phyloP scores from a whole-genome alignment of 2,113 vertebrate genomes.

The Misgurnus anguillicaudatus region DNA sequence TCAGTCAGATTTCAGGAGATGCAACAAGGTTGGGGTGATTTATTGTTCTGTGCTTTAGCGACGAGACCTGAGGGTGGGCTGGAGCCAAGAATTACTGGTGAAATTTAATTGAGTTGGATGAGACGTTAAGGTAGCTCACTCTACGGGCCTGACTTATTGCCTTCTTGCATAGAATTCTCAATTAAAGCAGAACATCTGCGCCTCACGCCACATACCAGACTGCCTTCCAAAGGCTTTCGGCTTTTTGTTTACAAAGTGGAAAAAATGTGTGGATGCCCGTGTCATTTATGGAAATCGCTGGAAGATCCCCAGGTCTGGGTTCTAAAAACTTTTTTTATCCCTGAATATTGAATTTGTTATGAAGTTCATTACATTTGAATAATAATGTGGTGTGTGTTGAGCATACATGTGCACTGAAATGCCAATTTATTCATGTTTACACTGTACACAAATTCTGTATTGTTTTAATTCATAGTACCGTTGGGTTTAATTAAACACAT shows the following conservation, averaged over 20 bases:
- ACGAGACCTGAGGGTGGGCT: slow-evolving; percentile 20
- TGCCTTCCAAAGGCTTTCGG: slow-evolving; percentile 8
- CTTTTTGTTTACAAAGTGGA: slow-evolving; percentile 5
- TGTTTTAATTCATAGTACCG: too few species aligned
- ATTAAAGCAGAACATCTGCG: slow-evolving; percentile 41
- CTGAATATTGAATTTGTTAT: too few species aligned
- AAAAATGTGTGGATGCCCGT: not conserved
- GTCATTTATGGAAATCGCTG: not conserved
- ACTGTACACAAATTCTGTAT: too few species aligned
- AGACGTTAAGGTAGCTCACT: slow-evolving; percentile 39
- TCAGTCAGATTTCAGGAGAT: slow-evolving; percentile 28
- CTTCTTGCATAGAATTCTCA: slow-evolving; percentile 33
- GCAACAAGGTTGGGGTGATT: slow-evolving; percentile 46
- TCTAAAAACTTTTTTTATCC: not conserved
- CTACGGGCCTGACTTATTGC: slow-evolving; percentile 40
- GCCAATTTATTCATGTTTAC: too few species aligned
- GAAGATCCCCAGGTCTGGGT: not conserved
- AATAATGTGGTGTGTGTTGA: too few species aligned
- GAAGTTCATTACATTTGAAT: too few species aligned
- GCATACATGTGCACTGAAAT: too few species aligned
- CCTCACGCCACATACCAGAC: not conserved
- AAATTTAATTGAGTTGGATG: slow-evolving; percentile 58
- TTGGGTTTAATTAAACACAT: too few species aligned
- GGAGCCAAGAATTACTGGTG: slow-evolving; percentile 54
- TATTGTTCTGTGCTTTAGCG: slow-evolving; percentile 55